Evolutionary conservation across 2,113 vertebrate genomes (phyloP).

Genomic region (Phocoena phocoena): DNA sequence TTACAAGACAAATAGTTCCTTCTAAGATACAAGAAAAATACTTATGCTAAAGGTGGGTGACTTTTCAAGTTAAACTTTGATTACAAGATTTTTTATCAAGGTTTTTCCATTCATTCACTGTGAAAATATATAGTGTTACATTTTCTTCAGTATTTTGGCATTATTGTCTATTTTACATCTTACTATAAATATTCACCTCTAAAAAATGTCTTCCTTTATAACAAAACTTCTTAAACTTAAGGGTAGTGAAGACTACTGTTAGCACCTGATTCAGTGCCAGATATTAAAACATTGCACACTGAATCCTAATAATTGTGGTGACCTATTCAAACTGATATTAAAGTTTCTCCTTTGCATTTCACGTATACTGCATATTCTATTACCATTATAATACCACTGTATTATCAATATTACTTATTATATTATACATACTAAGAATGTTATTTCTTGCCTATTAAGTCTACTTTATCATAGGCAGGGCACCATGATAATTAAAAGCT

Average conservation of each 20-base stretch:
- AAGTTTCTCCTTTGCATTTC: background rate
- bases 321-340: background rate
- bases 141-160: constrained; percentile 4
- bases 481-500: background rate
- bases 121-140: background rate
- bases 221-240: constrained; percentile 11
- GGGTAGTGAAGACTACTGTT: background rate
- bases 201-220: background rate
- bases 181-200: background rate
- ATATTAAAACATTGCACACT: background rate
- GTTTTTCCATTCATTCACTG: background rate
- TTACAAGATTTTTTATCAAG: background rate
- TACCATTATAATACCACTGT: background rate
- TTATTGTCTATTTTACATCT: background rate
- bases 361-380: background rate
- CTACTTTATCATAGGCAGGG: background rate
- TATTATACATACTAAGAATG: background rate
- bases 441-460: background rate
- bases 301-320: background rate
- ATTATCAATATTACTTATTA: background rate
- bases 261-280: background rate
- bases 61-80: constrained; percentile 28
- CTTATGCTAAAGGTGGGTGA: background rate
- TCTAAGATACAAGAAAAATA: constrained; percentile 39
- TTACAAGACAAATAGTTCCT: background rate